Base-by-base conservation (phyloP, 2,888 invertebrate species). In the Pilophorus perplexus region DNA sequence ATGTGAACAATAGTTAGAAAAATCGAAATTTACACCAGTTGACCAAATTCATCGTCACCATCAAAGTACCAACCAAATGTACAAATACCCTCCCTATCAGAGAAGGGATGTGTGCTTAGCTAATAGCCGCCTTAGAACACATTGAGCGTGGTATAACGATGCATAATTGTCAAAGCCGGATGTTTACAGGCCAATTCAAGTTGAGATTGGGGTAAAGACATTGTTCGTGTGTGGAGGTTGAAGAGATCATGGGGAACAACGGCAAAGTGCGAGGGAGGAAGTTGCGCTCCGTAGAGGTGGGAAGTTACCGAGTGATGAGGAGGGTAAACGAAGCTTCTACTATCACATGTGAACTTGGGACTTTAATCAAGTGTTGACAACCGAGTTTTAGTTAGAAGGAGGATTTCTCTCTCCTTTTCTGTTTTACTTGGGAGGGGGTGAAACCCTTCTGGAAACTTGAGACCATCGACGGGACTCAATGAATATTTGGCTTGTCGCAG, bases 361-460 rank as follows among this genome's bases (percentile, higher is more conserved):
- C 40, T 57, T 57, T 57, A 57, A 57, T 57, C 57, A 57, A 57
- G 38, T 57, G 57, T 57, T 57, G 57, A 57, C 57, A 57, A 57
- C 57, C 23, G 57, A 57, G 57, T 57, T 57, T 40, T 22, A 57
- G 57, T 40, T 57, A 25, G 28, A 42, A 2, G 22, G 22, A 27
- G 27, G 50, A 27, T 25, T 14, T 25, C 12, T 10, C 27, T 14
- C 27, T 50, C 27, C 14, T 14, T 50, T 50, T 14, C 50, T 27
- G 25, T 25, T 50, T 8, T n/a, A 27, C 25, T 10, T 50, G 25
- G 25, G 25, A 10, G 10, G 27, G 25, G 23, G 23, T 8, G 50
- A 16, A 16, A 23, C 27, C 50, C 50, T 50, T 27, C 50, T 16
- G 23, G 50, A 50, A 50, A 50, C 50, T 50, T 50, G 50, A 27